Evolutionary conservation across 2,113 vertebrate species (phyloP), one percentile per base, ranked within the genome.

Genomic region (Poecilia latipinna): DNA sequence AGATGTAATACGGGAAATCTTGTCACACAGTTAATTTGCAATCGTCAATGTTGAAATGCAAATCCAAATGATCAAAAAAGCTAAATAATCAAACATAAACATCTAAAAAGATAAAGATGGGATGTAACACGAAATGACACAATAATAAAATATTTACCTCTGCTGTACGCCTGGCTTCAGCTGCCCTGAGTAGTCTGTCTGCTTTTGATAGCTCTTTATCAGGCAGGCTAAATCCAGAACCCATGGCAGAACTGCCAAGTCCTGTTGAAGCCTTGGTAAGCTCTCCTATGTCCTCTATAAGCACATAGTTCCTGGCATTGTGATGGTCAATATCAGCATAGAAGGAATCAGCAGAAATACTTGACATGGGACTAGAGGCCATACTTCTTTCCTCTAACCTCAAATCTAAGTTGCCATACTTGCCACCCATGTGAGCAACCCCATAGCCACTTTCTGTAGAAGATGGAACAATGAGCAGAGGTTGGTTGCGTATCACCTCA

Each of bases 271-370:
- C 95, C 90, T 99, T 99, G 72, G 96, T 96, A 75, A 99, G 96
- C 63, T 99, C 97, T 24, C 97, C 97, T 83, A 99, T 97, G 85
- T 99, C 98, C 86, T 99, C 98, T 68, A 99, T 96, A 63, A 99
- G 87, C 68, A 99, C 96, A 77, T 99, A 99, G 92, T 97, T 99
- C 79, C 97, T 95, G 29, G 96, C 73, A 68, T 96, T 92, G 37
- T 98, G 97, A 74, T 97, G 97, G 62, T 99, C 98, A 77, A 99
- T 96, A 85, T 99, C 98, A 82, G 97, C 95, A 92, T 99, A 99
- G 91, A 98, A 99, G 0, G 98, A 99, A 89, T 99, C 98, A 66
- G 97, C 96, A 78, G 98, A 98, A 90, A 99, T 97, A 85, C 96
- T 99, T 60, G 97, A 98, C 95, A 99, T 97, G 39, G 98, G 98